Conservation (phyloP, 2,888 invertebrate genomes). For the Epinotia bilunana region DNA sequence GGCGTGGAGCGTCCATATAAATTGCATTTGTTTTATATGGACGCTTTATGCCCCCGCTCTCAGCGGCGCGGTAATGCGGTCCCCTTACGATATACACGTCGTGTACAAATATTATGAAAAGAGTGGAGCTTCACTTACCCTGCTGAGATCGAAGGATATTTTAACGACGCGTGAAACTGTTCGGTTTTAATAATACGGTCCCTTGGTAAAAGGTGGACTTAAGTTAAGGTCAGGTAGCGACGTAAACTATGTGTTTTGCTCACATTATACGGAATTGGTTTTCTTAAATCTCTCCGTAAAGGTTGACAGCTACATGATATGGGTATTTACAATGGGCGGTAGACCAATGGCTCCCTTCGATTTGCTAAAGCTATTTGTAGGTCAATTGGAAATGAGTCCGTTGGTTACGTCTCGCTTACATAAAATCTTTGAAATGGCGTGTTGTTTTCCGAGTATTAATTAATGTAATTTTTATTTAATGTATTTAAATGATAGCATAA, state of each 20-base stretch:
- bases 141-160: no score
- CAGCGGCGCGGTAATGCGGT: no score
- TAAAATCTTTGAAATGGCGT: no score
- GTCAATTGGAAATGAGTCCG: not conserved
- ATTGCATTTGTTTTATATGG: no score
- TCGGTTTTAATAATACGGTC: not conserved
- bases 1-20: no score
- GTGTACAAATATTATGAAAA: no score
- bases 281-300: conserved; percentile 36
- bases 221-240: not conserved
- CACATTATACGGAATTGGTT: conserved; percentile 23
- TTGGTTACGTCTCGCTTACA: not conserved
- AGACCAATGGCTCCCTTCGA: not conserved
- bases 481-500: no score
- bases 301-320: conserved; percentile 40
- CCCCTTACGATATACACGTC: no score
- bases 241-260: conserved; percentile 14
- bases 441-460: no score
- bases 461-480: no score
- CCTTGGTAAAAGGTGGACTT: not conserved
- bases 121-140: no score
- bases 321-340: conserved; percentile 20
- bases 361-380: conserved; percentile 3
- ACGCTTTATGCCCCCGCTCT: no score
- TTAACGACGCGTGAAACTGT: not conserved